phyloP scores from a whole-genome alignment of 1,140 invertebrate genomes.

The Delia radicum region DNA sequence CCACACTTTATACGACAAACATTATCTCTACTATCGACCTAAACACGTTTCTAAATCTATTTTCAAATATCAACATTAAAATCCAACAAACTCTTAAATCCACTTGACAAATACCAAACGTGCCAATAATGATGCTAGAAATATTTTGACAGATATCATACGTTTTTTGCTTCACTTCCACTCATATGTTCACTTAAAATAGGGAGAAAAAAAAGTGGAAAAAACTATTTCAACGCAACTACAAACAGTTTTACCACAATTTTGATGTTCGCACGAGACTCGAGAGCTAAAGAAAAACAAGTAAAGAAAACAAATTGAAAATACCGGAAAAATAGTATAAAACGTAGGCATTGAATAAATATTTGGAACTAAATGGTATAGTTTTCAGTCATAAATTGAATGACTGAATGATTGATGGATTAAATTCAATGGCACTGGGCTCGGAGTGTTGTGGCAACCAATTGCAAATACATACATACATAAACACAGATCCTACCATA shows the following conservation, averaged over 20 bases:
- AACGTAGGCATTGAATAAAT: constrained; percentile 11
- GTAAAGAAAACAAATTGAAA: background rate
- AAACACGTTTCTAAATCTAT: background rate
- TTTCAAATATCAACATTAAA: background rate
- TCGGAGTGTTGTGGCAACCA: background rate
- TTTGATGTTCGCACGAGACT: background rate
- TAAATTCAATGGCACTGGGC: constrained; percentile 4
- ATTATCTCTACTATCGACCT: background rate
- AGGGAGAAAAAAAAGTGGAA: background rate
- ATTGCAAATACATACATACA: too few species aligned
- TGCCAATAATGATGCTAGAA: constrained; percentile 19
- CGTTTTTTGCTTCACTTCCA: background rate
- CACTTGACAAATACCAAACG: constrained; percentile 23
- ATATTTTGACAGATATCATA: constrained; percentile 20
- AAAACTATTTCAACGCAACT: background rate
- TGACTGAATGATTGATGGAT: constrained; percentile 13
- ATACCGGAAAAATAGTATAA: background rate
- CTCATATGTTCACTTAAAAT: background rate
- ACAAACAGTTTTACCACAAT: background rate
- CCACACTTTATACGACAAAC: too few species aligned
- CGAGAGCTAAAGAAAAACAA: background rate
- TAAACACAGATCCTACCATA: too few species aligned
- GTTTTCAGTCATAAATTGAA: constrained; percentile 3
- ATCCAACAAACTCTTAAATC: background rate
- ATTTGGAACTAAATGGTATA: constrained; percentile 3